A percentile compares a stretch with the other conserved stretches of the same genome.
These are phyloP conservation scores for Hypselothyrea guttata DNA, from an alignment of 2,888 invertebrate genomes.

Conservation along the genomic window DNA sequence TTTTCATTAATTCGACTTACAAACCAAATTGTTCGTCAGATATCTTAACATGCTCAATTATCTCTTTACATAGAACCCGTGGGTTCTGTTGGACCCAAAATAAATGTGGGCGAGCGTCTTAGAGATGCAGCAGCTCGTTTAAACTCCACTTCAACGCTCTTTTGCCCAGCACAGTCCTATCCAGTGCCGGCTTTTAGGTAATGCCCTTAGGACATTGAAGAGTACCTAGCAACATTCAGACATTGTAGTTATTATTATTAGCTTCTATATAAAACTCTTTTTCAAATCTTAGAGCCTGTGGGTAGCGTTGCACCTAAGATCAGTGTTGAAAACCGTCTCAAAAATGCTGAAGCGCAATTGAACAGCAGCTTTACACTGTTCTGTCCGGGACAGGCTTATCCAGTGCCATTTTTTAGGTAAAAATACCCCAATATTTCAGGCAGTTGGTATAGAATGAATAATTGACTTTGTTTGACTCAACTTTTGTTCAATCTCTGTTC, in stretches of 20 bases:
- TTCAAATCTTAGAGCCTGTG: slow-evolving; percentile 83
- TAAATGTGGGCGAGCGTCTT: slow-evolving; percentile 86
- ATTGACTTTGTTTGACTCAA: background rate
- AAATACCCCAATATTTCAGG: slow-evolving; percentile 26
- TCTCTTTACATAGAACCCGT: slow-evolving; percentile 81
- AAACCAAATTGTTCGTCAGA: background rate
- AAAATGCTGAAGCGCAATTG: slow-evolving; percentile 82
- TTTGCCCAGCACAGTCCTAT: slow-evolving; percentile 90
- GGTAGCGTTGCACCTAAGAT: slow-evolving; percentile 83
- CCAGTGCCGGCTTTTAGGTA: slow-evolving; percentile 89
- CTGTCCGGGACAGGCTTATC: slow-evolving; percentile 89
- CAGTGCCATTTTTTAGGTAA: slow-evolving; percentile 88
- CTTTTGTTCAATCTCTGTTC: background rate
- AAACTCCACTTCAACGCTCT: slow-evolving; percentile 84
- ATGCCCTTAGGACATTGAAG: background rate
- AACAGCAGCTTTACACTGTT: slow-evolving; percentile 85
- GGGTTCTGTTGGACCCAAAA: slow-evolving; percentile 85
- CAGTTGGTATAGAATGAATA: slow-evolving; percentile 25
- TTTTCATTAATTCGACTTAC: slow-evolving; percentile 25
- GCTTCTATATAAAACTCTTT: background rate
- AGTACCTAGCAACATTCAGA: slow-evolving; percentile 41
- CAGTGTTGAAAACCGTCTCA: slow-evolving; percentile 85
- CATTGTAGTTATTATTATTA: no score
- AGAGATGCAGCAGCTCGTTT: slow-evolving; percentile 83
- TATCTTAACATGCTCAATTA: background rate